Conservation (phyloP, 1,140 invertebrate species). For the Sycobia sp. region DNA sequence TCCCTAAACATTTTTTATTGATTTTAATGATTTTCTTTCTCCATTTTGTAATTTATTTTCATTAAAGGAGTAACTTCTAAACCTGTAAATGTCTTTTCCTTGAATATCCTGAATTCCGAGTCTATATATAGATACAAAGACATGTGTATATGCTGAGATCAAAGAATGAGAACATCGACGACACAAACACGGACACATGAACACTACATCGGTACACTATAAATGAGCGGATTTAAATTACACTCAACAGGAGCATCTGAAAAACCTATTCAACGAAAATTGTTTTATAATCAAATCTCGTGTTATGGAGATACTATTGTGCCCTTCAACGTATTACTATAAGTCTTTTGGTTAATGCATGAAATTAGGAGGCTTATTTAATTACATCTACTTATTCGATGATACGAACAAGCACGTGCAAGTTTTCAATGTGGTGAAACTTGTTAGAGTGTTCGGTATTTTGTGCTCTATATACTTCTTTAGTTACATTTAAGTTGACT, state of each 20-base stretch:
- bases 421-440: conserved; percentile 29
- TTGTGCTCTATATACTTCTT: conserved; percentile 21
- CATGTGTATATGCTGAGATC: too few species aligned
- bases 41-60: too few species aligned
- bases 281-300: conserved; percentile 23
- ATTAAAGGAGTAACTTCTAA: too few species aligned
- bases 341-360: conserved; percentile 21
- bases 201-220: background rate
- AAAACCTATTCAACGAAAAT: too few species aligned
- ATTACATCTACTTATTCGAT: conserved; percentile 20
- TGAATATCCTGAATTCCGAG: too few species aligned
- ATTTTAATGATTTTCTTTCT: too few species aligned
- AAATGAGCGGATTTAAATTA: background rate
- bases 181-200: too few species aligned
- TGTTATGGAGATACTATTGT: conserved; percentile 11
- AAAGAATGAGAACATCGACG: too few species aligned
- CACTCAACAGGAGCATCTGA: conserved; percentile 13
- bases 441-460: conserved; percentile 20
- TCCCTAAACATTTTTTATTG: too few species aligned
- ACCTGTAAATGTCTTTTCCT: too few species aligned
- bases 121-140: too few species aligned
- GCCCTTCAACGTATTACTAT: conserved; percentile 10
- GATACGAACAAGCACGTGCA: conserved; percentile 21
- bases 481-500: conserved; percentile 28
- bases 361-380: conserved; percentile 33